Evolutionary conservation across 2,113 vertebrate genomes (phyloP), one percentile per base, ranked within the genome.

Genomic region (Rhabdomys dilectus): DNA sequence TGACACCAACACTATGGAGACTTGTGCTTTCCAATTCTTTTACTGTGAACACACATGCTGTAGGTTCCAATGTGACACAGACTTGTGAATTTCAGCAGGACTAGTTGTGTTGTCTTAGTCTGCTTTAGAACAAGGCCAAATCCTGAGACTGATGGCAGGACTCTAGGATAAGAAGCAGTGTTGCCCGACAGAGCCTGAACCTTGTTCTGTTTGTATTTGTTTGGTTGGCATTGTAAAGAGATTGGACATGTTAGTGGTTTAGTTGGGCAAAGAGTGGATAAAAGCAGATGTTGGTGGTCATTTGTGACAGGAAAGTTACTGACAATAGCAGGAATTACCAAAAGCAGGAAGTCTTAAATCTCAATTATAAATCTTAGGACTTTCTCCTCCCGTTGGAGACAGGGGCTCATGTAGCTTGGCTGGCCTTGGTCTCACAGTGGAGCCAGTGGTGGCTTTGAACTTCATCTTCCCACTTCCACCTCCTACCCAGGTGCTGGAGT

Each of bases 281-380:
- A 91, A 92, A 94, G 11, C n/a, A 92, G 31, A 73, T 91, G 8
- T 81, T 92, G 21, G 34, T 29, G 60, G 70, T 84, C 80, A 24
- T 85, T 96, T 87, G 12, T 94, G 48, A 53, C 70, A 93, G 36
- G 21, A 91, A 96, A 90, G 26, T 60, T 88, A 66, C 36, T 34
- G 53, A 64, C 36, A 91, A n/a, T 29, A 80, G 7, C 22, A 93
- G 53, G 60, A 24, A 12, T 89, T 89, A 45, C 22, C 73, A 68
- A 91, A 94, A 78, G 89, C 39, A 51, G 87, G 24, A 95, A 88
- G 26, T 87, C 80, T 36, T 95, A 58, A 77, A 56, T 94, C 92
- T 82, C 81, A 8, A 87, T 86, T 95, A 29, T 45, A 87, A 56
- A 89, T 48, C 21, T 64, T 92, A 89, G 62, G 58, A 93, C 24